phyloP scores from a whole-genome alignment of 2,888 invertebrate genomes.

The Drosophila macrothrix region DNA sequence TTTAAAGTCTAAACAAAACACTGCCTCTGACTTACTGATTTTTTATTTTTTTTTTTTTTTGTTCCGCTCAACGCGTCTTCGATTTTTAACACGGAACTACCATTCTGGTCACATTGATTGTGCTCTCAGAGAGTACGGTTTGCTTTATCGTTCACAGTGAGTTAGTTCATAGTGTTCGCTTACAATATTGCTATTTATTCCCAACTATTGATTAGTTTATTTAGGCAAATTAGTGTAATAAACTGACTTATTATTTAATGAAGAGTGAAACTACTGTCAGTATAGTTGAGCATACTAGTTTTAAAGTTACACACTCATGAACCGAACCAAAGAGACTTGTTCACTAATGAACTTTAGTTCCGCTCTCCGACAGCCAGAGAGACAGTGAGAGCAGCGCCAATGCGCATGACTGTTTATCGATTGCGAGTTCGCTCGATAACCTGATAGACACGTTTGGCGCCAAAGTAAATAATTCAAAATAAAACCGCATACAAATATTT shows the following conservation, averaged over 20 bases:
- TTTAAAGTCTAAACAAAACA: not conserved
- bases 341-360: slow-evolving; percentile 9
- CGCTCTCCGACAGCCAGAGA: not conserved
- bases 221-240: not conserved
- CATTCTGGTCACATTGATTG: slow-evolving; percentile 38
- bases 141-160: slow-evolving; percentile 13
- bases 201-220: not conserved
- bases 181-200: not conserved
- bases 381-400: not conserved
- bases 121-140: not conserved
- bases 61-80: slow-evolving; percentile 22
- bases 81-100: slow-evolving; percentile 24
- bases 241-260: not conserved
- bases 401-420: slow-evolving; percentile 53
- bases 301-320: not conserved
- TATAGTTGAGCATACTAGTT: not conserved
- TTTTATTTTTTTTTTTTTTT: slow-evolving; percentile 1
- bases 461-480: slow-evolving; percentile 20
- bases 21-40: not conserved
- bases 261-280: not conserved
- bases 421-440: slow-evolving; percentile 36
- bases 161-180: slow-evolving; percentile 16
- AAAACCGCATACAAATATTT: too few species aligned
- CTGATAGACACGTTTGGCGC: slow-evolving; percentile 18
- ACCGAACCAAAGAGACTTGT: not conserved